Evolutionary conservation across 1,140 invertebrate species (phyloP), one percentile per base, ranked within the genome.

Genomic region (Saccostrea cuccullata): DNA sequence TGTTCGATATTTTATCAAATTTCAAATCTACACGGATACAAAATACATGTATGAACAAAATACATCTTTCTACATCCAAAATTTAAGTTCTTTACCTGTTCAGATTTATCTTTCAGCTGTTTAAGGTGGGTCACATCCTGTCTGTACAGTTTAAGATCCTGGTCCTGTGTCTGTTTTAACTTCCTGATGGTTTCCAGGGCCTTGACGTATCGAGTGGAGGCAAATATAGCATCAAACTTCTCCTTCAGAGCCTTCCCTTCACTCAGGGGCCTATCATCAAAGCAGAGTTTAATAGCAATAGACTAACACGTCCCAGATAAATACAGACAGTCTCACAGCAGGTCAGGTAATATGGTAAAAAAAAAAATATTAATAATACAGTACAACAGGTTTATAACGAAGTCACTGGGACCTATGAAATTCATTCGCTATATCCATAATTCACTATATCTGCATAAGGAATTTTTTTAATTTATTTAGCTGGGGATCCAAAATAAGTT

Each of bases 171-270:
- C 94, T 97, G 97, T 40, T 96, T 96, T 58, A 97, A 94, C 92
- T 98, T 98, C 83, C 96, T 96, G 1, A 99, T 96, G 13, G 95
- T 95, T 82, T 99, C 98, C 86, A 99, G 96, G 87, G 98, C 98
- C 95, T 98, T 99, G 86, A 98, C 98, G 93, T 98, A 99, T 93
- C 94, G 97, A 8, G 97, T 97, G 5, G 98, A 97, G 91, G 98
- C 98, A 96, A 99, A 99, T 88, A 99, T 99, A 82, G 98, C 98
- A 97, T 99, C 99, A 96, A 99, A 99, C 91, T 97, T 97, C 85
- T 98, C 97, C 94, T 99, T 99, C 0, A 99, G 95, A 93, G 97
- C 97, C 95, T 98, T 98, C 0, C 97, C 97, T 95, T 99, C 98
- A 95, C 98, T 97, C 58, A 99, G 95, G 2, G 99, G 99, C 98